phyloP scores from a whole-genome alignment of 2,888 invertebrate species.

The Eupelmus urozonus region DNA sequence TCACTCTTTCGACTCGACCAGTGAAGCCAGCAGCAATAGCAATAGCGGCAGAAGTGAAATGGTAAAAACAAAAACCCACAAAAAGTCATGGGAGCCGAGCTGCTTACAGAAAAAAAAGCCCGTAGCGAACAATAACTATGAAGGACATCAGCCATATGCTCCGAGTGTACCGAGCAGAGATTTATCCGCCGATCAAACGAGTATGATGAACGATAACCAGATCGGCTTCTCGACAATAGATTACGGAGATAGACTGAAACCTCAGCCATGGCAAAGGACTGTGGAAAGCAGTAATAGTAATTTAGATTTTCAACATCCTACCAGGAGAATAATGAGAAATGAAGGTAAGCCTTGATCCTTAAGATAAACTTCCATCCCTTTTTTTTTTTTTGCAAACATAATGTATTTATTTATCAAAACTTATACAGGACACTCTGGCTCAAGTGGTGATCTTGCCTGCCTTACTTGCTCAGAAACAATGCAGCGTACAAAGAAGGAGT shows the following conservation, averaged over 20 bases:
- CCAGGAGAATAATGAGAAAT: slow-evolving; percentile 65
- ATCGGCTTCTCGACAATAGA: slow-evolving; percentile 53
- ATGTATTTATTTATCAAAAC: slow-evolving; percentile 7
- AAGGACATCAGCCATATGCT: slow-evolving; percentile 37
- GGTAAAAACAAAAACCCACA: slow-evolving; percentile 30
- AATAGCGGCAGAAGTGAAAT: slow-evolving; percentile 35
- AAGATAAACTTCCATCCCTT: not conserved
- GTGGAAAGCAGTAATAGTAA: slow-evolving; percentile 38
- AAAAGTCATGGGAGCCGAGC: slow-evolving; percentile 52
- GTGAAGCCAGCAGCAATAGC: slow-evolving; percentile 41
- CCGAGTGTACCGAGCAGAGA: slow-evolving; percentile 28
- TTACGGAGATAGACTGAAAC: slow-evolving; percentile 59
- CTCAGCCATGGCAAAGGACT: slow-evolving; percentile 44
- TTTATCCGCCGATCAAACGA: slow-evolving; percentile 23
- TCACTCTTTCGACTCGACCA: slow-evolving; percentile 52
- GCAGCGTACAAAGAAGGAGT: slow-evolving; percentile 65
- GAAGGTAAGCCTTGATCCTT: slow-evolving; percentile 64
- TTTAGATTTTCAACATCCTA: slow-evolving; percentile 56
- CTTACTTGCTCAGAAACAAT: slow-evolving; percentile 68
- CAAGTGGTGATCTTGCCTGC: slow-evolving; percentile 69
- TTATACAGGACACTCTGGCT: slow-evolving; percentile 68
- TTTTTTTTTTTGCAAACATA: not conserved
- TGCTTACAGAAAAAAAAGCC: slow-evolving; percentile 52
- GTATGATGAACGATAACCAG: slow-evolving; percentile 28
- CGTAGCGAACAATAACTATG: slow-evolving; percentile 43